Base-by-base conservation (phyloP, 2,113 vertebrate genomes). In the Colius striatus region DNA sequence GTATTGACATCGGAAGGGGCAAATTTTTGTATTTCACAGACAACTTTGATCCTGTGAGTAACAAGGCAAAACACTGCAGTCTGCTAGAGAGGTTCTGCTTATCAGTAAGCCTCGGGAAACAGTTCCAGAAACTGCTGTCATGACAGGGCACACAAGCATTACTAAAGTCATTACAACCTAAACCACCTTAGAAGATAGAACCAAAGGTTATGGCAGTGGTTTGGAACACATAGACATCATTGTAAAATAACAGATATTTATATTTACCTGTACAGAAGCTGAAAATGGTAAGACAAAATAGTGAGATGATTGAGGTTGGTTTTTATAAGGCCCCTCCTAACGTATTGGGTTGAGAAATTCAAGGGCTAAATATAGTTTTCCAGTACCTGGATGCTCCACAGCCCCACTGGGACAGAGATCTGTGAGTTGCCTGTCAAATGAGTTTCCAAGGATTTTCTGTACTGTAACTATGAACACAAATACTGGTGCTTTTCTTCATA, bases 401-500 rank as follows among this genome's bases (percentile, higher is more conserved):
- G 41, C 32, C 61, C 53, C 17, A 4, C 36, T 34, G 74, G 29
- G 36, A 16, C 58, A 36, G 13, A 34, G 20, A 45, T 14, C 75
- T 34, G 18, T 20, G 50, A 67, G 47, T 41, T 41, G 71, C 20
- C 38, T n/a, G 6, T 36, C 60, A 87, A 66, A 53, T 34, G 58
- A 34, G 25, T 70, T 73, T 63, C 47, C 38, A 22, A 13, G 38
- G 43, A 10, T 23, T 60, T 62, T 41, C 77, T 65, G 63, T 34
- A 9, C 19, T 17, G n/a, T 71, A 27, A 6, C 51, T 47, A 10
- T 14, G 27, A 68, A 71, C 58, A 66, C 73, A 36, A 14, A 13
- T 53, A 5, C 22, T 6, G 11, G 8, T 3, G 32, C 17, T 26
- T 57, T 36, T 50, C 22, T 6, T 5, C 48, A 2, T 9, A 0